Percentiles rank a stretch among this genome's conserved stretches.
Evolutionary conservation across 92 coral and sea anemone genomes (phyloP).

Genomic region (Hydrozoanthus gracilis): DNA sequence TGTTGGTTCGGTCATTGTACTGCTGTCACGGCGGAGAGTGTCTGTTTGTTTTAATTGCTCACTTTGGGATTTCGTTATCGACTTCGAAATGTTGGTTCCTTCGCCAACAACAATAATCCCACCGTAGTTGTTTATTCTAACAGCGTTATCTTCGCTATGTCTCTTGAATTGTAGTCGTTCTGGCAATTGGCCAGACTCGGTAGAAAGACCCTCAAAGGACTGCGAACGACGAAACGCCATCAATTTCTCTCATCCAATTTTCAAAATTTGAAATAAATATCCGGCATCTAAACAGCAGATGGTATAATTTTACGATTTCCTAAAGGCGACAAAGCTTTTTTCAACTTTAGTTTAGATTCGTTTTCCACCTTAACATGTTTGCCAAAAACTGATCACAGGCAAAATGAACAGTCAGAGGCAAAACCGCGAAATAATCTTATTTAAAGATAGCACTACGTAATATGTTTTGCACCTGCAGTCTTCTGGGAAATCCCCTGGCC

Average conservation of each 20-base stretch:
- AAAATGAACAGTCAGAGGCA: slow-evolving; percentile 2
- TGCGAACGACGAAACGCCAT: slow-evolving; percentile 24
- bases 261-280: not conserved
- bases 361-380: not conserved
- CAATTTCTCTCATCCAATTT: not conserved
- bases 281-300: not conserved
- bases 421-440: not conserved
- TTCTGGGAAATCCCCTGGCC: not conserved
- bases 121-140: slow-evolving; percentile 24
- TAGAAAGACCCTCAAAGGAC: slow-evolving; percentile 3
- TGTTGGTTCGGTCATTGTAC: slow-evolving; percentile 25
- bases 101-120: slow-evolving; percentile 23
- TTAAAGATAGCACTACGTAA: not conserved
- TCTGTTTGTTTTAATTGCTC: slow-evolving; percentile 11
- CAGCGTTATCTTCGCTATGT: slow-evolving; percentile 16
- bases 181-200: not conserved
- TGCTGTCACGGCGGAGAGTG: slow-evolving; percentile 15
- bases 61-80: not conserved
- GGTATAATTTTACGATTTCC: no score
- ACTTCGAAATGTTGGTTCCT: not conserved
- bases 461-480: slow-evolving; percentile 7
- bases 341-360: not conserved
- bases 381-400: not conserved
- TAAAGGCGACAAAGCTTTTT: not conserved
- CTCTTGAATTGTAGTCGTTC: slow-evolving; percentile 5